Percentiles rank a stretch among this genome's conserved stretches.
Conservation (phyloP, 2,888 invertebrate species). For the Mythimna albipuncta region DNA sequence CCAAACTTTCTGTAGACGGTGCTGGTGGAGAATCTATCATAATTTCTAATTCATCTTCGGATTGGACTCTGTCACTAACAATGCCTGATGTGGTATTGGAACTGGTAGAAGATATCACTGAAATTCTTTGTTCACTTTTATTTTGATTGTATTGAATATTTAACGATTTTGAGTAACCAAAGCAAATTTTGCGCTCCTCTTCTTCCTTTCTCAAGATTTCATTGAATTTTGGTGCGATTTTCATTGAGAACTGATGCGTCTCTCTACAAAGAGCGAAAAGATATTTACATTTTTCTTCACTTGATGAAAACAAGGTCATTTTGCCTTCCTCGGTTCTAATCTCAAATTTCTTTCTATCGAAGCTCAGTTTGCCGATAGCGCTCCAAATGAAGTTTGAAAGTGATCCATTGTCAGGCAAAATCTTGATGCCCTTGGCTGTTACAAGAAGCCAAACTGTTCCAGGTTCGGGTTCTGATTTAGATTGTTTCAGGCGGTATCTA, state of each 20-base stretch:
- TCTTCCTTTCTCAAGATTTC: constrained; percentile 96
- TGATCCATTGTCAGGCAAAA: constrained; percentile 93
- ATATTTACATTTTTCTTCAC: constrained; percentile 98
- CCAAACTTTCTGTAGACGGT: constrained; percentile 96
- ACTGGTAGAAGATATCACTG: constrained; percentile 97
- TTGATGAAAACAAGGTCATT: constrained; percentile 96
- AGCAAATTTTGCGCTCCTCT: constrained; percentile 93
- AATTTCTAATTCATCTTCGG: constrained; percentile 97
- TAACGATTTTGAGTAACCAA: constrained; percentile 93
- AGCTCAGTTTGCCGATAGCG: constrained; percentile 98
- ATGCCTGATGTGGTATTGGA: constrained; percentile 99
- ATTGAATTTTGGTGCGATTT: constrained; percentile 95
- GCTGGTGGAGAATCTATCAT: constrained; percentile 96
- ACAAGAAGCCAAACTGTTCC: constrained; percentile 97
- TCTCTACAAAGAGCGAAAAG: constrained; percentile 96
- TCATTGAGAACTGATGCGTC: constrained; percentile 99
- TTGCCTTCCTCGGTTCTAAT: constrained; percentile 97
- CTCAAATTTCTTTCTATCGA: constrained; percentile 99
- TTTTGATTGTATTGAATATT: constrained; percentile 91
- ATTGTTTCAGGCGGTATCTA: constrained; percentile 94
- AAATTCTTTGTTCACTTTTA: constrained; percentile 95
- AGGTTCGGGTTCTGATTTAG: constrained; percentile 93
- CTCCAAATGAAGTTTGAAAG: constrained; percentile 98
- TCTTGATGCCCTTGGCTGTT: constrained; percentile 97
- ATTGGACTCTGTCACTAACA: constrained; percentile 98